Percentiles rank a stretch among this genome's conserved stretches.
These are phyloP conservation scores for Saguinus midas DNA, from an alignment of 2,113 vertebrate genomes.

Conservation along the genomic window DNA sequence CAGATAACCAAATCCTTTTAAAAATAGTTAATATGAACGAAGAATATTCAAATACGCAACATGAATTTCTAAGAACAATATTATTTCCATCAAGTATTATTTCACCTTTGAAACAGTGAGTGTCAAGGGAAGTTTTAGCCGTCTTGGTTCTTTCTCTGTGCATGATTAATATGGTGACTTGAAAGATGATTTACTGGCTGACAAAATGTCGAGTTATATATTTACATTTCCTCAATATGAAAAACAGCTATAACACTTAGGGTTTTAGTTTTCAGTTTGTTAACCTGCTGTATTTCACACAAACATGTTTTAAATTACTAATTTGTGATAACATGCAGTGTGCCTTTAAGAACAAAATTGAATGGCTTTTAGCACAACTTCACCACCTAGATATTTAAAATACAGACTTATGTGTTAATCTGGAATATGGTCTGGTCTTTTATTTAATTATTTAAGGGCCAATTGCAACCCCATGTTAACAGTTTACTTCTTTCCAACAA, in stretches of 20 bases:
- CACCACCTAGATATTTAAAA: slow-evolving; percentile 48
- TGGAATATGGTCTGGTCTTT: slow-evolving; percentile 20
- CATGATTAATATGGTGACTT: slow-evolving; percentile 61
- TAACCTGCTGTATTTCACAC: slow-evolving; percentile 37
- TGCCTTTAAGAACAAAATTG: not conserved
- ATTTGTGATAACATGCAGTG: slow-evolving; percentile 7
- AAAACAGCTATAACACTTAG: slow-evolving; percentile 54
- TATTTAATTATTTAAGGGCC: slow-evolving; percentile 74
- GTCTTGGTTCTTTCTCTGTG: not conserved
- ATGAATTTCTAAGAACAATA: slow-evolving; percentile 29
- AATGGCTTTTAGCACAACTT: slow-evolving; percentile 34
- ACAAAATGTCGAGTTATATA: slow-evolving; percentile 47
- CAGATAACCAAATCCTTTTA: slow-evolving; percentile 51
- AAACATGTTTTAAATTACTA: slow-evolving; percentile 31
- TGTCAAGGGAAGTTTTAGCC: not conserved
- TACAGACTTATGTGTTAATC: slow-evolving; percentile 17
- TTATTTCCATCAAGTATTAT: not conserved
- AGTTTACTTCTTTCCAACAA: slow-evolving; percentile 68
- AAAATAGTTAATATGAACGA: slow-evolving; percentile 44
- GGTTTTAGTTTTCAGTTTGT: slow-evolving; percentile 51
- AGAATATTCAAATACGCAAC: slow-evolving; percentile 51
- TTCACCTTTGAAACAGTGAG: slow-evolving; percentile 34
- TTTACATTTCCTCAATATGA: slow-evolving; percentile 50
- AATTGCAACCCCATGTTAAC: slow-evolving; percentile 37
- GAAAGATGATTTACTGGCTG: slow-evolving; percentile 66